These are phyloP conservation scores for Gallinago undulata DNA, from an alignment of 2,113 vertebrate species.

Conservation along the genomic window DNA sequence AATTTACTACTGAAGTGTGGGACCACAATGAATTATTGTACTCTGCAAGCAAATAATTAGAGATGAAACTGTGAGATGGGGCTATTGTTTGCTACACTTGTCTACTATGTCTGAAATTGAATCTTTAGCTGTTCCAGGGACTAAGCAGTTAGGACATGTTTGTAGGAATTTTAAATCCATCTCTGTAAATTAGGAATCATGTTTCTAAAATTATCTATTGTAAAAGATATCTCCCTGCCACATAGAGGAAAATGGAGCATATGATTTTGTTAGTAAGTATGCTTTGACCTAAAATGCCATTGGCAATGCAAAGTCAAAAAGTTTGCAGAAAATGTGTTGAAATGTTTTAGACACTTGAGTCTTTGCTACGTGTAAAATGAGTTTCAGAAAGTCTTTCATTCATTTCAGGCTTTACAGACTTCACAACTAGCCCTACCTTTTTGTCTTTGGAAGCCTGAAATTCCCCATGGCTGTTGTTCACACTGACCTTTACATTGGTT, in stretches of 20 bases:
- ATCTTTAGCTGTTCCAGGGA: background rate
- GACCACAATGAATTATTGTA: background rate
- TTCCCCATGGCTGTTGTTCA: background rate
- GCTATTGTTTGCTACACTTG: background rate
- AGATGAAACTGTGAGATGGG: background rate
- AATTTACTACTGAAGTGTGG: background rate
- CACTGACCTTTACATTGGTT: conserved; percentile 18
- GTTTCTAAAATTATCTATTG: background rate
- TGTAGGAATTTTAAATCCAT: background rate
- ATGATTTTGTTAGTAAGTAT: background rate
- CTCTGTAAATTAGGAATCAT: background rate
- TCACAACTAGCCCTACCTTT: rapidly evolving
- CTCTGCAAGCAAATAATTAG: background rate
- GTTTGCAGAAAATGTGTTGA: background rate
- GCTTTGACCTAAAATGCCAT: background rate
- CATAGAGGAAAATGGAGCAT: background rate
- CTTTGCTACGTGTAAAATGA: background rate
- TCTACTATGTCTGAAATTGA: background rate
- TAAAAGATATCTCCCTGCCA: background rate
- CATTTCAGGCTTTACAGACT: background rate
- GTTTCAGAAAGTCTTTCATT: background rate
- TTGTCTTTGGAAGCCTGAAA: background rate
- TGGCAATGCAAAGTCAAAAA: background rate
- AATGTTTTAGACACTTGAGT: background rate
- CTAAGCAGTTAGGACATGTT: background rate